These are phyloP conservation scores for Dicyrtoma fusca DNA, from an alignment of 2,888 invertebrate genomes.

Conservation along the genomic window DNA sequence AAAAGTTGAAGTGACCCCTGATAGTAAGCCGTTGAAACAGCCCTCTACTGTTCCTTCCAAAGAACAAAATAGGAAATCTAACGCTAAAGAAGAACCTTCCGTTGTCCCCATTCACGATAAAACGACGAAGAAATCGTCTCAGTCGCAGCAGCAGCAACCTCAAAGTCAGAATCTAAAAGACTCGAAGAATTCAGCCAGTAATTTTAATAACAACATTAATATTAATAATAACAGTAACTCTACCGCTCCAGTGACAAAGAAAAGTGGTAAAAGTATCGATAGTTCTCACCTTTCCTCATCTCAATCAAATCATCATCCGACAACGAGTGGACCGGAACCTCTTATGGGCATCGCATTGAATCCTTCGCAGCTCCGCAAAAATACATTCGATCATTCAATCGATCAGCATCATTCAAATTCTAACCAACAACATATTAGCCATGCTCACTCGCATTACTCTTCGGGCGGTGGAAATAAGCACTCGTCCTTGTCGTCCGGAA, in stretches of 20 bases:
- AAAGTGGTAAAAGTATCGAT: slow-evolving; percentile 11
- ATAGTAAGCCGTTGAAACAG: slow-evolving; percentile 4
- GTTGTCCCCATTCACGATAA: slow-evolving; percentile 30
- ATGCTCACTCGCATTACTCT: slow-evolving; percentile 27
- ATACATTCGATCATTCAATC: slow-evolving; percentile 11
- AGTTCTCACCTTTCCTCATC: slow-evolving; percentile 5
- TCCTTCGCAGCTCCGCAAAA: slow-evolving; percentile 42
- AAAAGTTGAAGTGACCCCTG: slow-evolving; percentile 28
- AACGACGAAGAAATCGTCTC: slow-evolving; percentile 23
- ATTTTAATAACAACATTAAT: not conserved
- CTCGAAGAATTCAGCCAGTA: not conserved
- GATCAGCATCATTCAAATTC: slow-evolving; percentile 3
- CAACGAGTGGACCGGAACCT: slow-evolving; percentile 48
- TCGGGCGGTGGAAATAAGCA: slow-evolving; percentile 10
- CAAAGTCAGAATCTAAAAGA: slow-evolving; percentile 19
- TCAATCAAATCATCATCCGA: slow-evolving; percentile 12
- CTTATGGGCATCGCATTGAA: slow-evolving; percentile 55
- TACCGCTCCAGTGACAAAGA: slow-evolving; percentile 7
- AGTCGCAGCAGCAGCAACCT: slow-evolving; percentile 16
- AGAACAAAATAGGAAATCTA: not conserved
- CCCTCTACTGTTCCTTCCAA: slow-evolving; percentile 7
- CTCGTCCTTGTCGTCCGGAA: not conserved
- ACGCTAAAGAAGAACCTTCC: slow-evolving; percentile 30
- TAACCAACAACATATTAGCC: slow-evolving; percentile 17
- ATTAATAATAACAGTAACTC: not conserved